phyloP scores from a whole-genome alignment of 2,888 invertebrate species.

The Neocrepidodera transversa region DNA sequence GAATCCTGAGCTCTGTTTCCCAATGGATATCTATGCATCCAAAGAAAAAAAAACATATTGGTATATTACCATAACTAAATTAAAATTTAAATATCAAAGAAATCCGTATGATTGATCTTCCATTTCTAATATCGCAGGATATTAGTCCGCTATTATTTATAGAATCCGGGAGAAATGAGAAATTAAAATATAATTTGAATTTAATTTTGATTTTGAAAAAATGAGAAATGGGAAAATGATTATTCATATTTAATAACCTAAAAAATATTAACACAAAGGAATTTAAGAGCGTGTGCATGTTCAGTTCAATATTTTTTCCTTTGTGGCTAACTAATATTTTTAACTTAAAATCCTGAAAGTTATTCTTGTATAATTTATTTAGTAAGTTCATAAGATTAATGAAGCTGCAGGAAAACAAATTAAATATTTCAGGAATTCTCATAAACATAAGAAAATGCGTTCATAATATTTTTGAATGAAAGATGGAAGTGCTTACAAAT shows the following conservation, averaged over 20 bases:
- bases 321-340: no score
- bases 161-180: background rate
- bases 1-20: conserved; percentile 24
- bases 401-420: no score
- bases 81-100: conserved; percentile 34
- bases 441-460: conserved; percentile 13
- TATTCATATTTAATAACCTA: background rate
- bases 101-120: conserved; percentile 23
- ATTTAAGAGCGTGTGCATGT: no score
- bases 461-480: conserved; percentile 12
- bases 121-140: conserved; percentile 17
- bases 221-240: background rate
- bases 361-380: no score
- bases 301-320: no score
- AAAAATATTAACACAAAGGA: no score
- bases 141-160: conserved; percentile 22
- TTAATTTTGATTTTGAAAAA: conserved; percentile 1
- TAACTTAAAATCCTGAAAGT: no score
- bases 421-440: conserved; percentile 13
- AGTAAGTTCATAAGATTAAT: no score
- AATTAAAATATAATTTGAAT: conserved; percentile 13
- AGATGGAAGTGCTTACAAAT: conserved; percentile 4
- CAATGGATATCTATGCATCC: conserved; percentile 22
- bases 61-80: conserved; percentile 31
- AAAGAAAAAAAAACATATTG: conserved; percentile 22